Percentiles rank a stretch among this genome's conserved stretches.
Evolutionary conservation across 2,113 vertebrate genomes (phyloP).

Genomic region (Austrofundulus limnaeus): DNA sequence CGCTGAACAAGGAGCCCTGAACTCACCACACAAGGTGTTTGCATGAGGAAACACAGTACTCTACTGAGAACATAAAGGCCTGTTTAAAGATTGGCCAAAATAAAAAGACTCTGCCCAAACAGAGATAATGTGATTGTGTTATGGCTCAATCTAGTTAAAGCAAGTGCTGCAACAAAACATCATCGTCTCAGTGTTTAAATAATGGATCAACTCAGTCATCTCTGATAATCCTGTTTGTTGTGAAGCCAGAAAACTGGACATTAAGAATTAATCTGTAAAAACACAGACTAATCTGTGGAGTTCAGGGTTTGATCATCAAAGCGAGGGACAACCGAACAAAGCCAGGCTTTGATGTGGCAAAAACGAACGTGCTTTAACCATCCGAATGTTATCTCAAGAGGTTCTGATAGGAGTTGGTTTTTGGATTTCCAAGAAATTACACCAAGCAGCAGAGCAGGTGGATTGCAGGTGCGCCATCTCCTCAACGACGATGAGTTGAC

Average conservation of each 20-base stretch:
- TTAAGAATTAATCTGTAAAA: constrained; percentile 48
- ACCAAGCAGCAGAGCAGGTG: constrained; percentile 44
- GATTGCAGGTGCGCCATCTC: constrained; percentile 32
- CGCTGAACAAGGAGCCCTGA: constrained; percentile 59
- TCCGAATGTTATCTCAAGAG: constrained; percentile 61
- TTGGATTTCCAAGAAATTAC: constrained; percentile 40
- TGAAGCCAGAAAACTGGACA: constrained; percentile 55
- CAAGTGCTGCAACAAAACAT: constrained; percentile 32
- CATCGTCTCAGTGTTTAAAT: constrained; percentile 27
- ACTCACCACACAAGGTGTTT: constrained; percentile 68
- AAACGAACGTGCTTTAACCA: constrained; percentile 72
- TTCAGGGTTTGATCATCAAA: constrained; percentile 64
- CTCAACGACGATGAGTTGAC: too few species aligned
- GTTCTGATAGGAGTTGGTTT: constrained; percentile 52
- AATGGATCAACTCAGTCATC: constrained; percentile 50
- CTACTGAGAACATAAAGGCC: constrained; percentile 56
- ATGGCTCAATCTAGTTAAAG: constrained; percentile 15
- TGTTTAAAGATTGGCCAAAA: constrained; percentile 69
- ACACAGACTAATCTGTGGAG: too few species aligned
- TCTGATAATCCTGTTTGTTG: constrained; percentile 63
- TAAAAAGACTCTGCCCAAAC: constrained; percentile 42
- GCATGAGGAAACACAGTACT: constrained; percentile 75
- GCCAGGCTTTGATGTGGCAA: constrained; percentile 69
- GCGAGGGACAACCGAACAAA: too few species aligned
- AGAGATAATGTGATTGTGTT: constrained; percentile 35